Evolutionary conservation across 2,113 vertebrate genomes (phyloP), one percentile per base, ranked within the genome.

Genomic region (Coptodon rendalli): DNA sequence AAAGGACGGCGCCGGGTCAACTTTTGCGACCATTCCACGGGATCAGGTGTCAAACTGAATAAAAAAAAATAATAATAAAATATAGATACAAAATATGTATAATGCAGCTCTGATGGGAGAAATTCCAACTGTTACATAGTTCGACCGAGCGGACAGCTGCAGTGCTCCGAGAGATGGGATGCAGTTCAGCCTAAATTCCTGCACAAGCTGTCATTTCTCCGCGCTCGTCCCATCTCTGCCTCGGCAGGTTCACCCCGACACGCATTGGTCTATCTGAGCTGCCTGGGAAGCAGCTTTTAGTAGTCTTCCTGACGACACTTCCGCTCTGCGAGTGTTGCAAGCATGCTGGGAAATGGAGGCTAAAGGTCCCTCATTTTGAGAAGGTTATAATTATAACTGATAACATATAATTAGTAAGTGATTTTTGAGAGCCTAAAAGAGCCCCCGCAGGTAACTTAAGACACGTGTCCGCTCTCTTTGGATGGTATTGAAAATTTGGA

Each of bases 281-380:
- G 88, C 94, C 88, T 61, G 91, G 68, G 93, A 96, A 94, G 97
- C 97, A 91, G 97, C 95, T 95, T 95, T 66, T 95, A 94, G 95
- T 92, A 94, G 95, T 86, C 89, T 84, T 76, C 27, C 90, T 83
- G 88, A 94, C 96, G 97, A 96, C 97, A 97, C 97, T 97, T 98
- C 98, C 98, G 96, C 86, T 89, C 56, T 10, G 80, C 34, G 61
- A 66, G 5, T 17, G 16, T 78, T 0, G 1, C 45, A 4, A 78
- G 97, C 52, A 96, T 96, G 95, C 95, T 97, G 98, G 98, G 97
- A 96, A 97, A 94, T 97, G 97, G 97, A 98, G 97, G 86, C 79
- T 14, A 1, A 8, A 43, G 5, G 13, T 7, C 9, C 24, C 79
- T 9, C 5, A 17, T 6, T 66, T 6, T 59, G 17, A 54, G 24